phyloP scores from a whole-genome alignment of 2,888 invertebrate species.

The Calephelis perditalis region DNA sequence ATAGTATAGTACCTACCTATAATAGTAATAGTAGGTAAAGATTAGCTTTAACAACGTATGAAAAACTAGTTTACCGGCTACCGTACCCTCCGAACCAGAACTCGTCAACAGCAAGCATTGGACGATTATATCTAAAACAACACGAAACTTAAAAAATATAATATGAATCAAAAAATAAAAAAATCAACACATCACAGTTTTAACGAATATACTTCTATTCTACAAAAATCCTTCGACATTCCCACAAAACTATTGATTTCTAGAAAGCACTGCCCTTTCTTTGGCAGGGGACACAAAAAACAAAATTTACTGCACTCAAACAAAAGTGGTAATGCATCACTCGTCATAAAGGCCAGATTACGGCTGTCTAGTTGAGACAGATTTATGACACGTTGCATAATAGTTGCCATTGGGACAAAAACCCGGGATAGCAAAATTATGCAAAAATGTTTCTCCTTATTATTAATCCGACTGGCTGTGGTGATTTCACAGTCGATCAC shows the following conservation, averaged over 20 bases:
- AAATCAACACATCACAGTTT: too few species aligned
- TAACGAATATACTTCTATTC: too few species aligned
- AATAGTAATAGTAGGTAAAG: too few species aligned
- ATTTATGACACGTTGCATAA: slow-evolving; percentile 66
- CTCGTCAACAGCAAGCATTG: too few species aligned
- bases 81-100: too few species aligned
- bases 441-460: slow-evolving; percentile 10
- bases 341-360: slow-evolving; percentile 74
- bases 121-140: too few species aligned
- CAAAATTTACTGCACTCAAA: slow-evolving; percentile 55
- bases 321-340: slow-evolving; percentile 71
- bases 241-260: slow-evolving; percentile 20
- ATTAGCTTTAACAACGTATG: too few species aligned
- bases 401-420: slow-evolving; percentile 33
- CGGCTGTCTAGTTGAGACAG: slow-evolving; percentile 52
- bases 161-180: too few species aligned
- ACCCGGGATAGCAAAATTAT: slow-evolving; percentile 22
- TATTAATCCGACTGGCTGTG: slow-evolving; percentile 8
- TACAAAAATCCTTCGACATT: too few species aligned
- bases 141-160: too few species aligned
- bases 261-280: slow-evolving; percentile 22
- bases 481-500: background rate
- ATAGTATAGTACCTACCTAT: too few species aligned
- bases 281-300: slow-evolving; percentile 27
- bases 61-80: too few species aligned